Evolutionary conservation across 2,113 vertebrate genomes (phyloP), one percentile per base, ranked within the genome.

Genomic region (Chaenogobius annularis): DNA sequence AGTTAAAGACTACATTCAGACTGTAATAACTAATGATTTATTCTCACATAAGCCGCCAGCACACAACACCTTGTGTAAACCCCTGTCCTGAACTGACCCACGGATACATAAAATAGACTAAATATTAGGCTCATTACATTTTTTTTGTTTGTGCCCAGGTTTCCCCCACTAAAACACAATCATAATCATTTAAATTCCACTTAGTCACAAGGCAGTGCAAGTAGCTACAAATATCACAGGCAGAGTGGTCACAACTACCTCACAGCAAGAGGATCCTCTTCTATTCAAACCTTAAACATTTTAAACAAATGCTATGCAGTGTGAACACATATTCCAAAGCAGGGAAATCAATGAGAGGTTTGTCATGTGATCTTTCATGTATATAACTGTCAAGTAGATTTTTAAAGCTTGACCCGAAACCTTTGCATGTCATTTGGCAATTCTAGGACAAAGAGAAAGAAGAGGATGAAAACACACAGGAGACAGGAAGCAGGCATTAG

Each of bases 401-500:
- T 74, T 74, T 81, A 72, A 70, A 56, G 44, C 20, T 52, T 46
- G 69, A 77, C 69, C n/a, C 20, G 46, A 66, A 79, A 68, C 43
- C 73, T 74, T 69, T 79, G 65, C 59, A 78, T 77, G 82, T 72
- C 71, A 85, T 40, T 78, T 68, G 75, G 76, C 72, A 81, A 70
- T 76, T 72, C 72, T 59, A 76, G 64, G 68, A 40, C 13, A 14
- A 15, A 19, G 17, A 10, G 23, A 31, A 58, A 72, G 23, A 64
- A 58, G 20, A 47, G 56, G 44, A 47, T 22, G 70, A 70, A 59
- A 75, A 74, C 52, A 46, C 68, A 72, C 56, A 66, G 79, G 62
- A 69, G 75, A 78, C 76, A 78, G 77, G 68, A 82, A 75, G 77
- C 69, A 77, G 82, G 70, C 80, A 86, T 82, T 87, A 83, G 83